Evolutionary conservation across 2,797 vertebrate species (phyloP).

Genomic region (Cuculus canorus): DNA sequence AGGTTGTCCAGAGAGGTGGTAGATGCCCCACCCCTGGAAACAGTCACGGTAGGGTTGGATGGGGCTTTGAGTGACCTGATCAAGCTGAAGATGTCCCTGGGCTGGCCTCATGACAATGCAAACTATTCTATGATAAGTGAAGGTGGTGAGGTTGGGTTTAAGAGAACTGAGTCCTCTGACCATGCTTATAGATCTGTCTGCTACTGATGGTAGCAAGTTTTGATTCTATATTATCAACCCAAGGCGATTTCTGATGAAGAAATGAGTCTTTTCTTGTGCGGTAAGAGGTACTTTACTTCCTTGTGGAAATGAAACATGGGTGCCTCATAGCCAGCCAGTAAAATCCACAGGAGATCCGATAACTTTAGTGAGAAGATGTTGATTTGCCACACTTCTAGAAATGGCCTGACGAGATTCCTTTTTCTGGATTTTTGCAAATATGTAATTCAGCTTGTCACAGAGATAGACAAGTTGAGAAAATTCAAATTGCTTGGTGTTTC

Average conservation of each 20-base stretch:
- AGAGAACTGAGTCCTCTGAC: background rate
- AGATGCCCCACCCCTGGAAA: too few relatives aligned
- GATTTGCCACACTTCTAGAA: background rate
- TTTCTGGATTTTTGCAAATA: background rate
- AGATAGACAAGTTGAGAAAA: background rate
- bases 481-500: background rate
- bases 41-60: too few relatives aligned
- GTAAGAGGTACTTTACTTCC: background rate
- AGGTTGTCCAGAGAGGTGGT: too few relatives aligned
- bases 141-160: fast-evolving
- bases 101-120: too few relatives aligned
- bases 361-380: background rate
- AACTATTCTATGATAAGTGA: background rate
- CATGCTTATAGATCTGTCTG: background rate
- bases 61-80: too few relatives aligned
- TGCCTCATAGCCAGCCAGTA: background rate
- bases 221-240: background rate
- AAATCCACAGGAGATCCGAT: background rate
- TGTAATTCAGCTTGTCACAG: background rate
- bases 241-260: background rate
- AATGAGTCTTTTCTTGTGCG: background rate
- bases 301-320: background rate
- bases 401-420: background rate
- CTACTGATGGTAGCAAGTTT: background rate
- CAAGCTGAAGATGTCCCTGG: too few relatives aligned